Conservation (phyloP, 1,140 invertebrate species). For the Drosophila bifasciata region DNA sequence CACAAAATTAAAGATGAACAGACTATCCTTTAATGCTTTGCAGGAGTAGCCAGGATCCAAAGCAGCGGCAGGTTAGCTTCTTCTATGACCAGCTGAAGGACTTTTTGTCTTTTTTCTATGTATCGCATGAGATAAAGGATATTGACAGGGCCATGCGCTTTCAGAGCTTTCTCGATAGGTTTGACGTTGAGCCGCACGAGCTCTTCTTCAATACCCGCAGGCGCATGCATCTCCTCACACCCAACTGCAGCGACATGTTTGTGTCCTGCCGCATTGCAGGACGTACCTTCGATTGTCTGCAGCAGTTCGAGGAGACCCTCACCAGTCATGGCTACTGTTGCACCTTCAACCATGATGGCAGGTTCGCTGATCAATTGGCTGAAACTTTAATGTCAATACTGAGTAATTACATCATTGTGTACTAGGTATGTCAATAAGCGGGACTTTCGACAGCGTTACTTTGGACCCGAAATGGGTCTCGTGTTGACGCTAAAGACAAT, state of each 20-base stretch:
- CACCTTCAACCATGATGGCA: constrained; percentile 64
- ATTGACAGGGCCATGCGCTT: constrained; percentile 58
- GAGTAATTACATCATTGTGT: neutral
- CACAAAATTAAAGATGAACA: no score
- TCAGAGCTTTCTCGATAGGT: constrained; percentile 65
- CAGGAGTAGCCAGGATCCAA: constrained; percentile 66
- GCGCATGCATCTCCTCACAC: constrained; percentile 58
- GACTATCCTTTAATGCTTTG: neutral
- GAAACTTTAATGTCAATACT: neutral
- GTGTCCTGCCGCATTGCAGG: constrained; percentile 64
- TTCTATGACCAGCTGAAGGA: constrained; percentile 59
- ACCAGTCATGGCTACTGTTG: constrained; percentile 68
- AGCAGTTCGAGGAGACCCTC: constrained; percentile 53
- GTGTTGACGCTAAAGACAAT: constrained; percentile 76
- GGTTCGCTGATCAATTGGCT: constrained; percentile 15
- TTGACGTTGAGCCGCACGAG: constrained; percentile 57
- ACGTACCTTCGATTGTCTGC: constrained; percentile 48
- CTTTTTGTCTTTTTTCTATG: constrained; percentile 56
- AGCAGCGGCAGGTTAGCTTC: constrained; percentile 36
- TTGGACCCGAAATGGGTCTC: constrained; percentile 78
- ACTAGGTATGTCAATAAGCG: constrained; percentile 56
- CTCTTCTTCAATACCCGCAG: constrained; percentile 66
- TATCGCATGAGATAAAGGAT: constrained; percentile 33
- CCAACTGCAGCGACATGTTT: constrained; percentile 70
- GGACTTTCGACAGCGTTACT: constrained; percentile 46